These are phyloP conservation scores for Agriopis aurantiaria DNA, from an alignment of 2,888 invertebrate genomes.

Conservation along the genomic window DNA sequence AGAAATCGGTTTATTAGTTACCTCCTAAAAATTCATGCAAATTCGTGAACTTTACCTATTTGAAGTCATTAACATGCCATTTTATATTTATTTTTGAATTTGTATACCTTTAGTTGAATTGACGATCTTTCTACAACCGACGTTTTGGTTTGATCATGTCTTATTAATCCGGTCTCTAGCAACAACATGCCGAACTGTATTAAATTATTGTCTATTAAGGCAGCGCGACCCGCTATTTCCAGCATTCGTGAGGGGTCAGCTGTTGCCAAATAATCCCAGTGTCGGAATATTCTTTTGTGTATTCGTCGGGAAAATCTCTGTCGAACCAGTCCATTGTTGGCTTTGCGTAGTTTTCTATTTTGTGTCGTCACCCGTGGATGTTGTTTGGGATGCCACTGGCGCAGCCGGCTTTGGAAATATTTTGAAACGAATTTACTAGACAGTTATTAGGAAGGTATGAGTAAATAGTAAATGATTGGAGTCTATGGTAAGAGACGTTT, in stretches of 20 bases:
- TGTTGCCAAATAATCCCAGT: constrained; percentile 60
- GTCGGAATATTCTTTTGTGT: constrained; percentile 66
- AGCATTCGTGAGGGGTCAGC: constrained; percentile 50
- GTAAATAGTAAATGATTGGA: too few relatives aligned
- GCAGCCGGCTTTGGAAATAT: constrained; percentile 30
- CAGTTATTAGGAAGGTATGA: neutral
- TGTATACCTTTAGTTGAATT: too few relatives aligned
- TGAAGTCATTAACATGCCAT: too few relatives aligned
- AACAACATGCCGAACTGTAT: constrained; percentile 4
- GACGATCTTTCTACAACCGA: too few relatives aligned
- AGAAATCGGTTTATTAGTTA: too few relatives aligned
- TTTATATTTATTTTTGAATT: too few relatives aligned
- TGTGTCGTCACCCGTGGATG: constrained; percentile 36
- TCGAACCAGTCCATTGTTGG: constrained; percentile 63
- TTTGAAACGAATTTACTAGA: neutral
- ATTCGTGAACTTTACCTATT: too few relatives aligned
- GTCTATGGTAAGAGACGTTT: too few relatives aligned
- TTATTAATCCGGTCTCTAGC: neutral
- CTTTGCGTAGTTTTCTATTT: constrained; percentile 58
- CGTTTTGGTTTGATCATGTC: too few relatives aligned
- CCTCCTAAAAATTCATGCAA: too few relatives aligned
- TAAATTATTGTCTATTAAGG: constrained; percentile 17
- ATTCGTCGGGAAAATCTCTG: constrained; percentile 54
- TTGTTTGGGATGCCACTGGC: constrained; percentile 47
- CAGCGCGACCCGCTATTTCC: neutral